Conservation (phyloP, 2,113 vertebrate species). For the Pogonocichla stellata region DNA sequence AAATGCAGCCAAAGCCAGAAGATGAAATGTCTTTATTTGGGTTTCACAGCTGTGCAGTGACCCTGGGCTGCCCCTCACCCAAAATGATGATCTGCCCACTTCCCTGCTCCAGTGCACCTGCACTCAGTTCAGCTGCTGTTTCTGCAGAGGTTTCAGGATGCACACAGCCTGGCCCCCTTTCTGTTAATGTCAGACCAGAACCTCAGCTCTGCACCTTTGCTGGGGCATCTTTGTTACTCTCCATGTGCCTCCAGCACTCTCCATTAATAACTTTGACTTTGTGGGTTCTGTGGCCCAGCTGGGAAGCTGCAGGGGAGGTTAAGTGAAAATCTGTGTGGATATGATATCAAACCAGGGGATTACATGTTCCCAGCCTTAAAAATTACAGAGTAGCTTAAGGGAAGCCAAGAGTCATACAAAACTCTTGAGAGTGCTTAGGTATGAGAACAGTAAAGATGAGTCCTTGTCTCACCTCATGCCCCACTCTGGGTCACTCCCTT, state of each 20-base stretch:
- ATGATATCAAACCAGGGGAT: not conserved
- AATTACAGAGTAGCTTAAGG: not conserved
- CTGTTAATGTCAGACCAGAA: not conserved
- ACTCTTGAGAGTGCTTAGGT: not conserved
- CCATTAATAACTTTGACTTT: not conserved
- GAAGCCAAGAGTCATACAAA: not conserved
- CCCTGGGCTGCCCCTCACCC: not conserved
- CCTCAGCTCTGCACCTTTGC: not conserved
- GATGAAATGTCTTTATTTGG: constrained; percentile 24
- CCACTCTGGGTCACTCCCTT: not conserved
- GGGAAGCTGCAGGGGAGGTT: not conserved
- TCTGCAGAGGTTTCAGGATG: not conserved
- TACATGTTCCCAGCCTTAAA: not conserved
- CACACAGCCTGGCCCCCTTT: not conserved
- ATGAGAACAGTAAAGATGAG: not conserved
- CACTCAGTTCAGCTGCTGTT: not conserved
- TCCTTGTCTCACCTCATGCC: not conserved
- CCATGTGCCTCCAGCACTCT: not conserved
- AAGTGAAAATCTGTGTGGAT: not conserved
- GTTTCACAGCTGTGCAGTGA: constrained; percentile 6
- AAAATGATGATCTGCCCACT: not conserved
- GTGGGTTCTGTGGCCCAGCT: not conserved
- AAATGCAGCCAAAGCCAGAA: not conserved
- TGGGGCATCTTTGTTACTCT: not conserved
- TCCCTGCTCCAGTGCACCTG: not conserved